Percentiles rank a stretch among this genome's conserved stretches.
Conservation (phyloP, 1,140 invertebrate species). For the Agrilus planipennis region DNA sequence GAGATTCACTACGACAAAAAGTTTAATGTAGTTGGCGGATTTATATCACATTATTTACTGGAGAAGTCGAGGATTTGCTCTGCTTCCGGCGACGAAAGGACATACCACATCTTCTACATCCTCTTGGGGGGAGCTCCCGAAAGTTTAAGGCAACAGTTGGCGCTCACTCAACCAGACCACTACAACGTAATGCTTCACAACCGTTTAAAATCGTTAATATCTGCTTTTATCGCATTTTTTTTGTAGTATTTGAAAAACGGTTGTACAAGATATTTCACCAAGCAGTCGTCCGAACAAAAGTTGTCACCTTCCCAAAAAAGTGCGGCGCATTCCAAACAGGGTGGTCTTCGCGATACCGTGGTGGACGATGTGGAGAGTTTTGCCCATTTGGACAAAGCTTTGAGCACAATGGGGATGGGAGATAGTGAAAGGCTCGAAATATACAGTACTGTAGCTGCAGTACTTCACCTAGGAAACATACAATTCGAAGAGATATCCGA, state of each 20-base stretch:
- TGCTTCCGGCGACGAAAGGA: slow-evolving; percentile 77
- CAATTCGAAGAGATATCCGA: slow-evolving; percentile 85
- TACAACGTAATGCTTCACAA: slow-evolving; percentile 74
- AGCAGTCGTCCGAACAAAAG: slow-evolving; percentile 54
- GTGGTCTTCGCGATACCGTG: slow-evolving; percentile 73
- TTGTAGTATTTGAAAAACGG: slow-evolving; percentile 76
- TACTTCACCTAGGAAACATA: slow-evolving; percentile 88
- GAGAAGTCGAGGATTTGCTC: slow-evolving; percentile 88
- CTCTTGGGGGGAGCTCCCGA: slow-evolving; percentile 82
- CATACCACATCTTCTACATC: slow-evolving; percentile 95
- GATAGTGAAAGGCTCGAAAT: slow-evolving; percentile 62
- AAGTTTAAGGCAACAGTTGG: slow-evolving; percentile 58
- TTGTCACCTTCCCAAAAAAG: slow-evolving; percentile 56
- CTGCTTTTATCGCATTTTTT: slow-evolving; percentile 8
- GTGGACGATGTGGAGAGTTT: slow-evolving; percentile 88
- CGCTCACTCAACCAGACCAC: slow-evolving; percentile 75
- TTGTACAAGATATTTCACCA: slow-evolving; percentile 86
- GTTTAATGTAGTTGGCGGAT: slow-evolving; percentile 80
- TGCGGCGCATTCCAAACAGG: slow-evolving; percentile 51
- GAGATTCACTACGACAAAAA: slow-evolving; percentile 91
- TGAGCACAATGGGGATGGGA: slow-evolving; percentile 64
- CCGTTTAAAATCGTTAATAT: no score
- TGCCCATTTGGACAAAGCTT: slow-evolving; percentile 61
- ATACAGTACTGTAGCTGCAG: slow-evolving; percentile 79
- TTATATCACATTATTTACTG: slow-evolving; percentile 89